Evolutionary conservation across 2,888 invertebrate genomes (phyloP), one percentile per base, ranked within the genome.

Genomic region (Eilema depressum): DNA sequence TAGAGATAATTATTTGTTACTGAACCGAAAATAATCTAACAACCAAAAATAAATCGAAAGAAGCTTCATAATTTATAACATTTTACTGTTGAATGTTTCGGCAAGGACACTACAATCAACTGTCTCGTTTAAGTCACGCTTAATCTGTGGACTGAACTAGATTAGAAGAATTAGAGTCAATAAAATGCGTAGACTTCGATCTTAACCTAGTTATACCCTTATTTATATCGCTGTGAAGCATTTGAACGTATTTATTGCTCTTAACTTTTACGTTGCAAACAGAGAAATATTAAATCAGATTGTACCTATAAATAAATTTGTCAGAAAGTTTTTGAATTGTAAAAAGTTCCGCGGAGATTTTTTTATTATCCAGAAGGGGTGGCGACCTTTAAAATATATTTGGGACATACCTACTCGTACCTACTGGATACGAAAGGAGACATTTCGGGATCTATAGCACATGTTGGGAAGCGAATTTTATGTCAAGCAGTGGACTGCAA

Each of bases 91-190:
- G 41, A 63, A 17, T 17, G 1, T 26, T 63, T 41, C n/a, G 23
- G 37, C 37, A 41, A 63, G 63, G 37, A 25, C 25, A 41, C 63
- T 8, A 62, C 23, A 17, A 25, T 63, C 37, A 37, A 25, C 37
- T 25, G 17, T 53, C 53, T 53, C 53, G n/a, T 10, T 53, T 47
- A 63, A 62, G 23, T 1, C 8, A 25, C 63, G 25, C 1, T 37
- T 41, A 63, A 63, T 63, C 41, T 63, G 25, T 20, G 63, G 26
- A n/a, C 53, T 53, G 53, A 53, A 53, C 37, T 63, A 41, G 33
- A 63, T 41, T 63, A 53, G 8, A 53, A 41, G 20, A 37, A 62
- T 25, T 37, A 20, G 37, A 63, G 25, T 41, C 20, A 26, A 41
- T 63, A 41, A 37, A 11, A n/a, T 30, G n/a, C 14, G 62, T 23